Conservation (phyloP, 2,797 vertebrate genomes). For the Loris lydekkerianus region DNA sequence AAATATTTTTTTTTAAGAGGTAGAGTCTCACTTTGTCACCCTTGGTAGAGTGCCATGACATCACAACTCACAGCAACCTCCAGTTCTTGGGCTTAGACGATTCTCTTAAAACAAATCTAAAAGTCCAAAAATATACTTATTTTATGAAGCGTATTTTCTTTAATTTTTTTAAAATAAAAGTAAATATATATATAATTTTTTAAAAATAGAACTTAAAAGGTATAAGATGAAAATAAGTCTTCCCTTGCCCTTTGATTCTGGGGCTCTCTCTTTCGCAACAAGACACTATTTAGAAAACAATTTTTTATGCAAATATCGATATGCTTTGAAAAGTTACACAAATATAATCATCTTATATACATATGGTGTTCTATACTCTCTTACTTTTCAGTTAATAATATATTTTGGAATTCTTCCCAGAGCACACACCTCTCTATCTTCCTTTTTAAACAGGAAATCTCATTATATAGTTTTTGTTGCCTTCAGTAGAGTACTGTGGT, state of each 20-base stretch:
- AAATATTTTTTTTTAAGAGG: too few species aligned
- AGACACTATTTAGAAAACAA: neutral
- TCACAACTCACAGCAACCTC: too few species aligned
- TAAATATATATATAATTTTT: neutral
- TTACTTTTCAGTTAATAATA: neutral
- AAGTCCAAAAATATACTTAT: neutral
- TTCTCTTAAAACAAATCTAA: neutral
- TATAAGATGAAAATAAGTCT: conserved; percentile 53
- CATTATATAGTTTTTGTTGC: neutral
- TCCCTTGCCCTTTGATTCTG: neutral
- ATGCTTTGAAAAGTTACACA: conserved; percentile 18
- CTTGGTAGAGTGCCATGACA: too few species aligned
- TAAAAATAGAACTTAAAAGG: conserved; percentile 8
- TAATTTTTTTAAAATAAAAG: neutral
- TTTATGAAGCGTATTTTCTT: neutral
- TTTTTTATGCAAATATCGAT: neutral
- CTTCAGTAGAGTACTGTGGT: too few species aligned
- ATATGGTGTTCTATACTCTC: neutral
- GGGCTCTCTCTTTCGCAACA: neutral
- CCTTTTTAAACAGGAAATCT: conserved; percentile 11
- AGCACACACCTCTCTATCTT: neutral
- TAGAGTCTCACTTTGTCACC: too few species aligned
- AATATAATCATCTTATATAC: neutral
- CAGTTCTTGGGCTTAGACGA: too few species aligned
- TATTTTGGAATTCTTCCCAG: neutral